These are phyloP conservation scores for Ostrea denselamellosa DNA, from an alignment of 1,140 invertebrate species.

Conservation along the genomic window DNA sequence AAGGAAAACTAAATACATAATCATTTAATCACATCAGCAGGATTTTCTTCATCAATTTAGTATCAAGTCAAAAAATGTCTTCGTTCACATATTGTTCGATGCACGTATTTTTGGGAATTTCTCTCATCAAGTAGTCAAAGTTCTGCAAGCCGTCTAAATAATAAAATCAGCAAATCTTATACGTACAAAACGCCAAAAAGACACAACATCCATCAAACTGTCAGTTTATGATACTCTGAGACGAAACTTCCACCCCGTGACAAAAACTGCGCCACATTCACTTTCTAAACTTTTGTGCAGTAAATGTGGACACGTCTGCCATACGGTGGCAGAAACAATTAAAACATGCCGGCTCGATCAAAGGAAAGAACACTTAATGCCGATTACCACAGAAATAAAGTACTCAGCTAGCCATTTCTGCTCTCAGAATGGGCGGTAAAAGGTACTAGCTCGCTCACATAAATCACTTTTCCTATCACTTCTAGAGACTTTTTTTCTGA, in stretches of 20 bases:
- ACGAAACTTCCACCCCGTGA: neutral
- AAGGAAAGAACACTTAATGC: neutral
- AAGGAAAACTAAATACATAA: too few species aligned
- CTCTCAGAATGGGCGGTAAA: neutral
- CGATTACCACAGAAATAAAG: neutral
- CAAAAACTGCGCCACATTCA: neutral
- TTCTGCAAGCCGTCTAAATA: too few species aligned
- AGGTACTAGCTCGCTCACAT: neutral
- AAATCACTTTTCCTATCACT: constrained; percentile 10
- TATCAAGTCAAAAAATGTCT: too few species aligned
- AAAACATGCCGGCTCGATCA: constrained; percentile 8
- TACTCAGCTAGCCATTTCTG: neutral
- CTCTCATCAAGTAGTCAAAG: too few species aligned
- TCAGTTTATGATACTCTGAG: neutral
- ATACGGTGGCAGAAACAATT: neutral
- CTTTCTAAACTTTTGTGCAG: neutral
- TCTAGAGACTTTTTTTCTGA: neutral
- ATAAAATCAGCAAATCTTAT: too few species aligned
- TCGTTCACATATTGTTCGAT: too few species aligned
- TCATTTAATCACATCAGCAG: too few species aligned
- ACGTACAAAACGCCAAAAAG: too few species aligned
- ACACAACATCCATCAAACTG: neutral
- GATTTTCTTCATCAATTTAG: too few species aligned
- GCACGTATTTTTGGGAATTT: too few species aligned
- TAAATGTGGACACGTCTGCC: neutral